Base-by-base conservation (phyloP, 2,888 invertebrate genomes). In the Hemithea aestivaria region DNA sequence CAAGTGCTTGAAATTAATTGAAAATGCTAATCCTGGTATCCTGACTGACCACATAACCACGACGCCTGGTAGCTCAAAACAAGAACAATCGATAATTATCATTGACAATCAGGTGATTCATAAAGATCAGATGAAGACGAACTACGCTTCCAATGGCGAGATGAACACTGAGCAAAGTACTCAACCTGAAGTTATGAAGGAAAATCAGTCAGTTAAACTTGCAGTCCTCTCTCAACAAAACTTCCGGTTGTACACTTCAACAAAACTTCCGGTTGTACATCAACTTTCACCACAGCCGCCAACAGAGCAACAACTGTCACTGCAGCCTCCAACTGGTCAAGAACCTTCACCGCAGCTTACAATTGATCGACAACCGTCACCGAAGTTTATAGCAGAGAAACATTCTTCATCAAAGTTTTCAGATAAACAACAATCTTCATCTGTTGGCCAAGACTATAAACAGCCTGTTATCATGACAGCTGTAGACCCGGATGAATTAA, bases 181-280 rank as follows among this genome's bases (percentile, higher is more conserved):
- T 25, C 25, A 6, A 25, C 25, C 25, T 9, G 25, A 7, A 25
- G 25, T 25, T 25, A 25, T 25, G 10, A 25, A 25, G 25, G 25
- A 25, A 25, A 25, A 25, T 7, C 7, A 25, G 7, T 25, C 25
- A 25, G 25, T 25, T 25, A 9, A 9, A 7, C 2, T 25, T 2
- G 8, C 10, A 25, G 7, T 25, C 10, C 25, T 2, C 10, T 25
- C 25, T 25, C n/a, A n/a, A n/a, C n/a, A n/a, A n/a, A n/a, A n/a
- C n/a, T n/a, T n/a, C n/a, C n/a, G n/a, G n/a, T n/a, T n/a, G n/a
- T n/a, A n/a, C n/a, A 25, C 25, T 25, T 25, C 25, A 9, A 9
- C 25, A 25, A 25, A 25, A 7, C 25, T 25, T 25, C 2, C 25
- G 10, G 25, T 10, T 10, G 25, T 10, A 10, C 25, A 25, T 10